Evolutionary conservation across 2,797 vertebrate genomes (phyloP).

Genomic region (Chaetodon trifasciatus): DNA sequence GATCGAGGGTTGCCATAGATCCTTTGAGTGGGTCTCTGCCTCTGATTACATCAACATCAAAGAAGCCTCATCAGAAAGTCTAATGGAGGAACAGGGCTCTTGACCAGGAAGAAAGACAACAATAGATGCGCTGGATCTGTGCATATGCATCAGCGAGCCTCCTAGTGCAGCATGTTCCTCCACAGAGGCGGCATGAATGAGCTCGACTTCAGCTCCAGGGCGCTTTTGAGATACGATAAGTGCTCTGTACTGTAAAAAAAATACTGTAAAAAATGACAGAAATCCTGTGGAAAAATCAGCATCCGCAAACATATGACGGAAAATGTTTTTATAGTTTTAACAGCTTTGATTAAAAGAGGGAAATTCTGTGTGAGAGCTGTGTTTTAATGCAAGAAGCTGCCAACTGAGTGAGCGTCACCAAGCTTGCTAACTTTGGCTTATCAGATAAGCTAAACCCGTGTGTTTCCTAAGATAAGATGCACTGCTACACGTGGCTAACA

Average conservation of each 20-base stretch:
- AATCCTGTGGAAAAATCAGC: slow-evolving; percentile 5
- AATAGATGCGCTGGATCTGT: slow-evolving; percentile 47
- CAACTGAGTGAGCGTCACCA: slow-evolving; percentile 23
- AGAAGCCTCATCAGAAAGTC: slow-evolving; percentile 82
- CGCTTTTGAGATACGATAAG: background rate
- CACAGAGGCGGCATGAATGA: slow-evolving; percentile 24
- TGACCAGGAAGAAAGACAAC: slow-evolving; percentile 74
- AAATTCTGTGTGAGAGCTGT: background rate
- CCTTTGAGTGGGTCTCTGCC: slow-evolving; percentile 56
- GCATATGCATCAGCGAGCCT: slow-evolving; percentile 64
- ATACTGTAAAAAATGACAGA: slow-evolving; percentile 3
- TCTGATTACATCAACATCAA: slow-evolving; percentile 79
- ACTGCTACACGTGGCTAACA: slow-evolving; percentile 15
- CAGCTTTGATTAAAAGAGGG: background rate
- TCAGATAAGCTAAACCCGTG: slow-evolving; percentile 24
- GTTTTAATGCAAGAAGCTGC: slow-evolving; percentile 19
- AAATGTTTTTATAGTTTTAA: background rate
- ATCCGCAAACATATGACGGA: slow-evolving; percentile 9
- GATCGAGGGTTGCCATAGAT: slow-evolving; percentile 72
- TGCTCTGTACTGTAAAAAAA: background rate
- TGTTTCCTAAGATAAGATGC: slow-evolving; percentile 47
- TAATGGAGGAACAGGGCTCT: slow-evolving; percentile 76
- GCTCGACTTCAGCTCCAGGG: slow-evolving; percentile 30
- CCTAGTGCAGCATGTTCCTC: slow-evolving; percentile 22
- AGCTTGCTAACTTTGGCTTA: slow-evolving; percentile 40